These are phyloP conservation scores for Sorex maritimensis DNA, from an alignment of 2,797 vertebrate species.

Conservation along the genomic window DNA sequence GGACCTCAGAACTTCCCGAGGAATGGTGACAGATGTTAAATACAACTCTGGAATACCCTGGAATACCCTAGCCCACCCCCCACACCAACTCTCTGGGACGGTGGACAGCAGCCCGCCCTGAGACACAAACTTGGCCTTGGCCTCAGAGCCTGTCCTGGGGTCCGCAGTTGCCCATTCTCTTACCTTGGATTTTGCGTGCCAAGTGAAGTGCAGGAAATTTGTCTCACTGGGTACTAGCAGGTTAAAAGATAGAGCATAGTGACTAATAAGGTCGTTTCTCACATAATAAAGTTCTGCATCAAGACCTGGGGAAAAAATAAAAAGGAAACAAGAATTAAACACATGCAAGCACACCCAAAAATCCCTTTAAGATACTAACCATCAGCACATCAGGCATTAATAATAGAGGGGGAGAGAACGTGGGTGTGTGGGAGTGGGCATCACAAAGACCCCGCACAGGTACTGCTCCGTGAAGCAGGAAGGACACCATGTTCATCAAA, in stretches of 20 bases:
- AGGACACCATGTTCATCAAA: background rate
- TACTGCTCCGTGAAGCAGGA: conserved; percentile 1
- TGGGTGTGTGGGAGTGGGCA: background rate
- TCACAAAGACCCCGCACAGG: background rate
- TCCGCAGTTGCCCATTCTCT: conserved; percentile 58
- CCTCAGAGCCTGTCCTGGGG: background rate
- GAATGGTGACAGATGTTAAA: conserved; percentile 63
- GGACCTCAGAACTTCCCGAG: conserved; percentile 11
- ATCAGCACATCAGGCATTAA: conserved; percentile 22
- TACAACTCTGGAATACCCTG: conserved; percentile 27
- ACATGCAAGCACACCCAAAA: conserved; percentile 37
- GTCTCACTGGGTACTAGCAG: conserved; percentile 97
- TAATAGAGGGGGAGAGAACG: background rate
- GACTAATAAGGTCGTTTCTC: conserved; percentile 96
- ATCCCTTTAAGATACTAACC: background rate
- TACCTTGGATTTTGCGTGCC: conserved; percentile 94
- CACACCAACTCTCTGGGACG: background rate
- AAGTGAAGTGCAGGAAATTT: conserved; percentile 97
- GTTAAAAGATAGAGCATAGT: conserved; percentile 97
- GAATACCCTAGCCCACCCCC: background rate
- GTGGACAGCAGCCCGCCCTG: background rate
- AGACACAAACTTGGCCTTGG: background rate
- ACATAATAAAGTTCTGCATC: conserved; percentile 98
- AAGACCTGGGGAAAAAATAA: conserved; percentile 92
- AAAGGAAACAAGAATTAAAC: conserved; percentile 62